Base-by-base conservation (phyloP, 2,888 invertebrate genomes). In the Baronia brevicornis region DNA sequence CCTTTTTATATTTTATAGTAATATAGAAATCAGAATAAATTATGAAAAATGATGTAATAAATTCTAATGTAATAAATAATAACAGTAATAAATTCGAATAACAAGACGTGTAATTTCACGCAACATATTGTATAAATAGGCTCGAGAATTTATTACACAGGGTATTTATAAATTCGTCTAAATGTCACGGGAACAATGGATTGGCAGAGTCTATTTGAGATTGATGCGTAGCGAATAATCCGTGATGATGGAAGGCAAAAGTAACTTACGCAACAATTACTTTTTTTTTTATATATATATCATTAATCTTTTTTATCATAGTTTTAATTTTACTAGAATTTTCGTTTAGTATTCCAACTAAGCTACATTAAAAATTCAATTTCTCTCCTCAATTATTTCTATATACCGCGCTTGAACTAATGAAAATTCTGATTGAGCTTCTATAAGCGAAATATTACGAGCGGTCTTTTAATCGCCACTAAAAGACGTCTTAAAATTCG, bases 161-260 rank as follows among this genome's bases (percentile, higher is more conserved):
- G 55, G 71, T 75, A 79, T 80, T 75, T 79, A 73, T 80, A 77
- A 68, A 64, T 71, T 71, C 62, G 59, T 73, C 52, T 69, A 82
- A 82, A 82, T 80, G 80, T 79, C 80, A 79, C 70, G 72, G 65
- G 74, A 77, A 82, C 80, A 80, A 82, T 78, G 65, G 66, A 66
- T 66, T 65, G 61, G 57, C 62, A 57, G 64, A 64, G 70, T 79
- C 78, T 75, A 75, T 77, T 72, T 61, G 58, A 77, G 77, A 80
- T 80, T 75, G 78, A 78, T 79, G 78, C 75, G 74, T 67, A 75
- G 74, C 69, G 56, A 71, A 65, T 77, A 73, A 75, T 72, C 72
- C 61, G 50, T 56, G 63, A 60, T 61, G 68, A 67, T 57, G 70
- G 72, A 72, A 73, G 71, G 60, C 60, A 62, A 60, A 64, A 61